phyloP scores from a whole-genome alignment of 2,888 invertebrate species.

The Aphelenchoides bicaudatus region DNA sequence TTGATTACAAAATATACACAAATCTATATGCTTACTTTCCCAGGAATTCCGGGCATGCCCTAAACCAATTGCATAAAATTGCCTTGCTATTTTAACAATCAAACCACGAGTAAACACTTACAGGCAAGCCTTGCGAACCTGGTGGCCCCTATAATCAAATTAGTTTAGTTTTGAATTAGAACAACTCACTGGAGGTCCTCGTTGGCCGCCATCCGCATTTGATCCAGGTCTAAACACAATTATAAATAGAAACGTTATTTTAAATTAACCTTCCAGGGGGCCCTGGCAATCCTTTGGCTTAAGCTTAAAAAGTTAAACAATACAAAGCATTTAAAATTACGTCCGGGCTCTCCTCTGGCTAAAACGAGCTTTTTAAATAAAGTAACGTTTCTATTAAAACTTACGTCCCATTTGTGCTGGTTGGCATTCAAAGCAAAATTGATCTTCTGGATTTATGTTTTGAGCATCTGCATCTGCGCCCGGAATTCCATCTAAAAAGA shows the following conservation, averaged over 20 bases:
- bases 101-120: background rate
- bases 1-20: background rate
- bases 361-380: no score
- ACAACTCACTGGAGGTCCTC: constrained; percentile 20
- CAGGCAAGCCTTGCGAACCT: constrained; percentile 9
- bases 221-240: constrained; percentile 1
- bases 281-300: constrained; percentile 5
- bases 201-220: constrained; percentile 10
- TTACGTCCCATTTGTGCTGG: constrained; percentile 31
- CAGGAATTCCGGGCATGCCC: constrained; percentile 20
- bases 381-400: no score
- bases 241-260: background rate
- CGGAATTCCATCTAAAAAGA: no score
- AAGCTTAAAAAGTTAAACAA: background rate
- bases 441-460: constrained; percentile 13
- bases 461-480: constrained; percentile 24
- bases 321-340: background rate
- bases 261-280: background rate
- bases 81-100: background rate
- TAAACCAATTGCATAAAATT: background rate
- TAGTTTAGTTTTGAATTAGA: background rate
- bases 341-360: constrained; percentile 8
- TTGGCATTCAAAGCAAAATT: constrained; percentile 36
- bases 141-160: background rate
- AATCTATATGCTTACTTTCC: constrained; percentile 14